Evolutionary conservation across 2,888 invertebrate species (phyloP), one percentile per base, ranked within the genome.

Genomic region (Limulus polyphemus): DNA sequence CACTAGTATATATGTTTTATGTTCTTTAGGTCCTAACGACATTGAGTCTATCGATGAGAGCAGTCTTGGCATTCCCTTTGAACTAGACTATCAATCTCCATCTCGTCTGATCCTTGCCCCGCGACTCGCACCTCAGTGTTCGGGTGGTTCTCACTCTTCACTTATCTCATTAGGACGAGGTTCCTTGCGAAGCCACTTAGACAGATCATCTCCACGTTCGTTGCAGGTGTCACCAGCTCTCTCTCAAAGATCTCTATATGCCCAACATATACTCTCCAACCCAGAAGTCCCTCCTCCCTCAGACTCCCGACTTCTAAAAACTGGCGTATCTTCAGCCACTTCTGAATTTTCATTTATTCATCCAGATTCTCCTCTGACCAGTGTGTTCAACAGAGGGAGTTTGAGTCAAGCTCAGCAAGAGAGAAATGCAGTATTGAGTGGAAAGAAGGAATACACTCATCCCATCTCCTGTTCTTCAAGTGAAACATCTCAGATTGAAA

Each of bases 281-380:
- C 65, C 62, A 16, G 68, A 64, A 49, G 65, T 64, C 14, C 61
- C 63, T 32, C 62, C 63, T 10, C 58, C 48, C 11, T 58, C 57
- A 11, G 63, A 60, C 52, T 46, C 60, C 4, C 46, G 58, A 49
- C 54, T 48, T 32, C 49, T 58, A 49, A 59, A 57, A 52, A 64
- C 66, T n/a, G 62, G 64, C 14, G 65, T 65, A 9, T 65, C 68
- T 52, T 65, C 67, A 3, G 69, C 68, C 10, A 65, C 68, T 16
- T 68, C 68, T 13, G 70, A 70, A 57, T 70, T 70, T 60, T 64
- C 65, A 11, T 70, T 70, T 61, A 67, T 70, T 49, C 67, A 65
- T 32, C 67, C 68, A 10, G 68, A 69, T 59, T 67, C 68, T 13
- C 68, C 68, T 11, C 60, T 68, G 11, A 32, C 32, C 7, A 57